Evolutionary conservation across 1,140 invertebrate genomes (phyloP).

Genomic region (Apis dorsata): DNA sequence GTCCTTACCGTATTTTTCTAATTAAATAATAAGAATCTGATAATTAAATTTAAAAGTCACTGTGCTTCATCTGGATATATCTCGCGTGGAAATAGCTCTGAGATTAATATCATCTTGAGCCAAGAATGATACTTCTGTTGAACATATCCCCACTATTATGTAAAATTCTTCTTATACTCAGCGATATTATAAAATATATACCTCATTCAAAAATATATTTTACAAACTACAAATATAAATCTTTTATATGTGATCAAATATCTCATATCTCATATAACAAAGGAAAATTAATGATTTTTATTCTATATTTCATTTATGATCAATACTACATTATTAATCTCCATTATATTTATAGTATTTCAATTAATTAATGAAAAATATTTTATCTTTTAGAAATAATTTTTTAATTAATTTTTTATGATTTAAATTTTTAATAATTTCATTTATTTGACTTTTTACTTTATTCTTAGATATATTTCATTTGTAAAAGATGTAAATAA

Average conservation of each 20-base stretch:
- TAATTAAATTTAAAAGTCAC: slow-evolving; percentile 45
- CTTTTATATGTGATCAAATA: neutral
- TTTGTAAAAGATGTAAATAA: neutral
- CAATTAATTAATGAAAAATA: too few relatives aligned
- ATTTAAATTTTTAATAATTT: neutral
- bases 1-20: slow-evolving; percentile 53
- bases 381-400: neutral
- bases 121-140: slow-evolving; percentile 55
- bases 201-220: neutral
- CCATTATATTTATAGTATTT: too few relatives aligned
- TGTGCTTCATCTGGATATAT: slow-evolving; percentile 22
- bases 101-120: slow-evolving; percentile 44
- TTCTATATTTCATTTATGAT: neutral
- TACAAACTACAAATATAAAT: neutral
- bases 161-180: slow-evolving; percentile 44
- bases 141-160: slow-evolving; percentile 56
- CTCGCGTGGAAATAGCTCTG: slow-evolving; percentile 35
- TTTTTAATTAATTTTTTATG: neutral
- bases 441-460: neutral
- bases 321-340: neutral
- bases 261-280: neutral
- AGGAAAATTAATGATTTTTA: neutral
- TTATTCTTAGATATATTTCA: neutral
- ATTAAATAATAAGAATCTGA: slow-evolving; percentile 33
- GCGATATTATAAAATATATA: slow-evolving; percentile 12